phyloP scores from a whole-genome alignment of 2,113 vertebrate species.

The Gambusia affinis region DNA sequence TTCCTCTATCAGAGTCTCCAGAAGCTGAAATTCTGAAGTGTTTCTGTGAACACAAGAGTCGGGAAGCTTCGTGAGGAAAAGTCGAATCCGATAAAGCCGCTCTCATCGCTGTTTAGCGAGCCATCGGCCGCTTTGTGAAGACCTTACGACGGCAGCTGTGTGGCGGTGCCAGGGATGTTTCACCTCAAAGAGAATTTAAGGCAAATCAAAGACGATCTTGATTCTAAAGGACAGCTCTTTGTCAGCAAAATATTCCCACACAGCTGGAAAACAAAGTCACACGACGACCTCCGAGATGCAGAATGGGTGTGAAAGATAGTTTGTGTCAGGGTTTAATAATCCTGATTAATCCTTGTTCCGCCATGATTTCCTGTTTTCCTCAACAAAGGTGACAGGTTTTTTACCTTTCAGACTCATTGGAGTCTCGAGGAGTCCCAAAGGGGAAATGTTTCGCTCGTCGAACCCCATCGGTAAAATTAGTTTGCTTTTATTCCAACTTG shows the following conservation, averaged over 20 bases:
- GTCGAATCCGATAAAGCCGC: conserved; percentile 2
- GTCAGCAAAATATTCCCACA: not conserved
- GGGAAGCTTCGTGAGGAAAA: not conserved
- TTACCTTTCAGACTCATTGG: not conserved
- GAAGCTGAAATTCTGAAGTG: conserved; percentile 1
- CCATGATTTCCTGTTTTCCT: not conserved
- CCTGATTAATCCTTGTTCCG: not conserved
- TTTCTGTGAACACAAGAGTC: not conserved
- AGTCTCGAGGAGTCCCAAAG: too few relatives aligned
- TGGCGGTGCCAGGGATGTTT: not conserved
- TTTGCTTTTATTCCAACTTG: conserved; percentile 6
- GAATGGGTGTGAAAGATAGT: not conserved
- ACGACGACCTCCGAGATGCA: conserved; percentile 4
- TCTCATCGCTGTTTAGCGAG: conserved; percentile 7
- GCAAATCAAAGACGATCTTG: not conserved
- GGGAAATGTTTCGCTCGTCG: not conserved
- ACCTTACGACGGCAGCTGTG: not conserved
- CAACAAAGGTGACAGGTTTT: not conserved
- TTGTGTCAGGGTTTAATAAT: conserved; percentile 10
- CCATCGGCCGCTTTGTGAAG: not conserved
- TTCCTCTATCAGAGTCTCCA: conserved; percentile 9
- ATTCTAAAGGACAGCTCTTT: not conserved
- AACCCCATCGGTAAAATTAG: not conserved
- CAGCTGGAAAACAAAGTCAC: not conserved
- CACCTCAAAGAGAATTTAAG: not conserved